phyloP scores from a whole-genome alignment of 1,140 invertebrate genomes.

The Drosophila burlai region DNA sequence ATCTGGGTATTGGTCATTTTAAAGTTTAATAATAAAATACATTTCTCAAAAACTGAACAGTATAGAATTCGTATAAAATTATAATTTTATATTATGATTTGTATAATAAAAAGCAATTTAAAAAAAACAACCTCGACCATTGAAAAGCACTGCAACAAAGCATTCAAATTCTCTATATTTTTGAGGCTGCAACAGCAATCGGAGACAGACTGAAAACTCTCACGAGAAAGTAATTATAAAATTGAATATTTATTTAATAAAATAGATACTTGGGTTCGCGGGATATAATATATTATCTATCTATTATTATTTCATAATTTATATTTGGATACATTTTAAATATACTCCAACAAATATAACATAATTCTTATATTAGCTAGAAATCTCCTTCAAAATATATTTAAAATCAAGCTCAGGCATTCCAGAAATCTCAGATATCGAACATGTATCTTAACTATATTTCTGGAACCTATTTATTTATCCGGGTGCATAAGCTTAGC shows the following conservation, averaged over 20 bases:
- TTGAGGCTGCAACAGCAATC: no score
- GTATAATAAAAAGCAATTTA: no score
- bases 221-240: no score
- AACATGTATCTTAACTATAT: no score
- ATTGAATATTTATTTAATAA: background rate
- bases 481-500: slow-evolving; percentile 11
- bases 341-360: background rate
- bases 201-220: background rate
- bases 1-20: no score
- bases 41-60: background rate
- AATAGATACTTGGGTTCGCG: no score
- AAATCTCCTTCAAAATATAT: background rate
- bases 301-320: no score
- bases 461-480: background rate
- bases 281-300: no score
- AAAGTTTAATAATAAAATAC: background rate
- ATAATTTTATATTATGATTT: background rate
- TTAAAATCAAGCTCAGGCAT: background rate
- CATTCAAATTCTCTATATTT: no score
- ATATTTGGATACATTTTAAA: no score
- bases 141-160: no score
- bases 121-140: background rate
- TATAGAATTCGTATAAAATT: background rate
- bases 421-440: background rate
- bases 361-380: background rate